These are phyloP conservation scores for Lycaon pictus DNA, from an alignment of 2,113 vertebrate genomes.

Conservation along the genomic window DNA sequence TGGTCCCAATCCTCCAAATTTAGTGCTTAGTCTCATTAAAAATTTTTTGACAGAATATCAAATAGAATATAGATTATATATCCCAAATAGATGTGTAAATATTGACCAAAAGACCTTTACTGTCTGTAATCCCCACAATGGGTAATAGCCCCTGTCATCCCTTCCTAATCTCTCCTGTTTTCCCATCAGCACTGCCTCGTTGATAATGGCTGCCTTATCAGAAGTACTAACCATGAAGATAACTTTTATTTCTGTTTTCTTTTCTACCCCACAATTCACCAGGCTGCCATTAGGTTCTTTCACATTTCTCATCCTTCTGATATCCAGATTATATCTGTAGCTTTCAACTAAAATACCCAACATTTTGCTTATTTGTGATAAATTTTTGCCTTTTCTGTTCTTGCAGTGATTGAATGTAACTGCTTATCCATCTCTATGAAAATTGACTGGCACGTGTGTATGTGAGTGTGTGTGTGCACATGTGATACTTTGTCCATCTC, in stretches of 20 bases:
- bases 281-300: background rate
- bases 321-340: background rate
- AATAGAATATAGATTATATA: background rate
- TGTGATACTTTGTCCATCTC: background rate
- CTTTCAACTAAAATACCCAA: background rate
- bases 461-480: background rate
- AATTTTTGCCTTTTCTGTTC: constrained; percentile 11
- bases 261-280: background rate
- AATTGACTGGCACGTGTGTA: background rate
- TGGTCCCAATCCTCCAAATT: background rate
- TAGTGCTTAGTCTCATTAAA: constrained; percentile 32
- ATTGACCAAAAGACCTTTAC: background rate
- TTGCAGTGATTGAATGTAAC: background rate
- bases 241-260: background rate
- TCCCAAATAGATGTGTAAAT: background rate
- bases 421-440: background rate
- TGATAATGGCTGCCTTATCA: background rate
- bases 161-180: background rate
- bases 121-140: background rate
- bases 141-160: background rate
- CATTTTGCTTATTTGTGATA: background rate
- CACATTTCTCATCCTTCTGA: constrained; percentile 21
- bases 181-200: too few relatives aligned
- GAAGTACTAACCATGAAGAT: background rate
- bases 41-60: constrained; percentile 6